These are phyloP conservation scores for Pharmacophagus antenor DNA, from an alignment of 2,888 invertebrate genomes.

Conservation along the genomic window DNA sequence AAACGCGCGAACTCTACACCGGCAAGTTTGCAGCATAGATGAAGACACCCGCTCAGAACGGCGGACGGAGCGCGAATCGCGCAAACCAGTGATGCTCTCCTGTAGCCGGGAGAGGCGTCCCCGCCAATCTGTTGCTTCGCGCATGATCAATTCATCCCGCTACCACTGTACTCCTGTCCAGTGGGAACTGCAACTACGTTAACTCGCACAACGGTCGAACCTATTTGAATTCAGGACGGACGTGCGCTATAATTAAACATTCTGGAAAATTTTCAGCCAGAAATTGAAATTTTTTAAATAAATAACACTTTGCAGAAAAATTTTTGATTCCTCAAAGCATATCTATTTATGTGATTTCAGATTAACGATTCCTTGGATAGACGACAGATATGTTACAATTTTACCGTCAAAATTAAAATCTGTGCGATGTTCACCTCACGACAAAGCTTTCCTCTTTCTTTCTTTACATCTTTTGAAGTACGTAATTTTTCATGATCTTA, in stretches of 20 bases:
- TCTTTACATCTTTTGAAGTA: no score
- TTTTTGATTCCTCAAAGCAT: no score
- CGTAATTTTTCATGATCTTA: no score
- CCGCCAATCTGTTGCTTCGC: conserved; percentile 60
- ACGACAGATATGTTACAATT: no score
- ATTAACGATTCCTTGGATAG: no score
- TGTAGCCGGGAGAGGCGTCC: conserved; percentile 40
- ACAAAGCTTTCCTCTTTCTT: no score
- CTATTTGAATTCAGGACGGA: not conserved
- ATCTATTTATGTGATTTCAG: no score
- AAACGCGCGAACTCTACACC: conserved; percentile 37
- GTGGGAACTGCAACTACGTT: conserved; percentile 33
- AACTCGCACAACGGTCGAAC: conserved; percentile 26
- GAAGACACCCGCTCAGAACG: conserved; percentile 42
- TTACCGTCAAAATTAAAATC: no score
- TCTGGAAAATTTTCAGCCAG: not conserved
- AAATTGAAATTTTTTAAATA: not conserved
- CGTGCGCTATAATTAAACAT: not conserved
- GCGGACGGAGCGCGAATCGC: conserved; percentile 48
- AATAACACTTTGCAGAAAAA: no score
- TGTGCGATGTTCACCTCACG: no score
- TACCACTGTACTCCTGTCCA: conserved; percentile 35
- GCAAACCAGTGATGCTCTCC: conserved; percentile 36
- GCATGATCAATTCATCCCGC: conserved; percentile 46
- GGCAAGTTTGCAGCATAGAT: conserved; percentile 40